Evolutionary conservation across 1,140 invertebrate genomes (phyloP).

Genomic region (Philotrypesis tridentata): DNA sequence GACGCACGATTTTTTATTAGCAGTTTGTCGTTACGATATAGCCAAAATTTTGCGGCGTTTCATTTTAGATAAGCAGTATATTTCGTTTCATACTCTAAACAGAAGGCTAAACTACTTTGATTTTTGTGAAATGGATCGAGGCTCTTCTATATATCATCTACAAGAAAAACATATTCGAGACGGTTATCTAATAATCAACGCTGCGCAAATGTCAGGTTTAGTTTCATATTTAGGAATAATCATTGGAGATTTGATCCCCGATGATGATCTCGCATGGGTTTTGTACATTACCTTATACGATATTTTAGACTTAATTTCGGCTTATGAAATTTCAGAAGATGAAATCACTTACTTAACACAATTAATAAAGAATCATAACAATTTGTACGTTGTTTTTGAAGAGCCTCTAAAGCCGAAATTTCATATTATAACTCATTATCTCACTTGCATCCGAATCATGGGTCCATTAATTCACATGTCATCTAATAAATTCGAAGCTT

Average conservation of each 20-base stretch:
- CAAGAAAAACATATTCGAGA: constrained; percentile 37
- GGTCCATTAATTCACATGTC: not conserved
- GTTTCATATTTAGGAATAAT: constrained; percentile 55
- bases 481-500: constrained; percentile 14
- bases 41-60: constrained; percentile 47
- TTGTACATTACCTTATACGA: constrained; percentile 36
- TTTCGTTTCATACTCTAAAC: constrained; percentile 46
- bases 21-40: constrained; percentile 51
- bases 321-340: constrained; percentile 3
- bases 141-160: constrained; percentile 43
- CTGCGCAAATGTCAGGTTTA: constrained; percentile 53
- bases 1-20: constrained; percentile 53
- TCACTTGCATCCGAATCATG: not conserved
- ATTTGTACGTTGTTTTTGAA: not conserved
- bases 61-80: constrained; percentile 41
- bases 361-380: constrained; percentile 2
- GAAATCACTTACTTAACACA: not conserved
- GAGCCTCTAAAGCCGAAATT: not conserved
- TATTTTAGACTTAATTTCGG: not conserved
- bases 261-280: constrained; percentile 49
- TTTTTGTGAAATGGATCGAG: constrained; percentile 35
- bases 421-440: constrained; percentile 13
- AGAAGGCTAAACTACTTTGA: constrained; percentile 50
- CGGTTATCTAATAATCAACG: constrained; percentile 45
- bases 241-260: not conserved